Base-by-base conservation (phyloP, 2,888 invertebrate genomes). In the Dinocampus coccinellae region DNA sequence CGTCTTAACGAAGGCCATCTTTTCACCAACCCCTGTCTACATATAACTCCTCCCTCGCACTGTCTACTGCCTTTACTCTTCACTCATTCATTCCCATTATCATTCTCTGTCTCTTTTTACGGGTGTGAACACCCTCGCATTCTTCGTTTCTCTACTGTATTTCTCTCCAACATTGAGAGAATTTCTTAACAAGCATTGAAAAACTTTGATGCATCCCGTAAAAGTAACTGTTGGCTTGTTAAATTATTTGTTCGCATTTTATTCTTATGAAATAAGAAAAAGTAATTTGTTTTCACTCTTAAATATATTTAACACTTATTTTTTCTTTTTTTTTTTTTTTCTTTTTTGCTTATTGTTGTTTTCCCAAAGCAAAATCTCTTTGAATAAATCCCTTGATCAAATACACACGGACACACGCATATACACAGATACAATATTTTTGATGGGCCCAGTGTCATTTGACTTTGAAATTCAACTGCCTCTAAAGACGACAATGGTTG, bases 1-100 rank as follows among this genome's bases (percentile, higher is more conserved):
- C 83, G 80, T 80, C 81, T 80, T 86, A 86, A 86, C 85, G 86
- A 86, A 85, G 84, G 81, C 80, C 79, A 78, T 80, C 71, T 76
- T 78, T 75, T 58, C 74, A 76, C 62, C 61, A 58, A 55, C 65
- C 39, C 61, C 24, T 68, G 42, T 70, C 62, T 47, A 47, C 64
- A n/a, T n/a, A n/a, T 69, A 29, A 47, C 3, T 61, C 72, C 71
- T 68, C 57, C 75, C 70, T 58, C 69, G n/a, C 20, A 39, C 55
- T 39, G 47, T 53, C 42, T 42, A 65, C 16, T 47, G 47, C 47
- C 16, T 47, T 47, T 47, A 47, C 47, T 7, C 47, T 47, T 47
- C 47, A 47, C 47, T 47, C 42, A 42, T n/a, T 42, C 42, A 42
- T n/a, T 42, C 47, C 13, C 39, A n/a, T n/a, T 39, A n/a, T 39